Percentiles rank a stretch among this genome's conserved stretches.
phyloP scores from a whole-genome alignment of 1,140 invertebrate genomes.

The Latrodectus geometricus region DNA sequence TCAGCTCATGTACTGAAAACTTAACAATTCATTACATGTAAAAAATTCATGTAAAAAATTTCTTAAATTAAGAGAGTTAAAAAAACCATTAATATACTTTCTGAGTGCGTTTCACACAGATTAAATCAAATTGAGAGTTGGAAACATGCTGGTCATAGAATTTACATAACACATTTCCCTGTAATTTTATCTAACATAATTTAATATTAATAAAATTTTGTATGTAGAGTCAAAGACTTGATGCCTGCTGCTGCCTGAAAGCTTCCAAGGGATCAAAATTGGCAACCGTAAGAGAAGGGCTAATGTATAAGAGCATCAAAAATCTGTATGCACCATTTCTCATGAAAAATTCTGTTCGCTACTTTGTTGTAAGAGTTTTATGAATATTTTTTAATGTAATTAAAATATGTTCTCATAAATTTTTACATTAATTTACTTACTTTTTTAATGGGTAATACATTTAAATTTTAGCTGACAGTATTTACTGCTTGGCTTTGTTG shows the following conservation, averaged over 20 bases:
- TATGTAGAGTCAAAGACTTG: slow-evolving; percentile 75
- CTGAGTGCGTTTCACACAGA: no score
- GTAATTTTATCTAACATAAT: no score
- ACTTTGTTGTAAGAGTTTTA: slow-evolving; percentile 72
- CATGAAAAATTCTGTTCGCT: slow-evolving; percentile 70
- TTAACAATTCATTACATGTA: no score
- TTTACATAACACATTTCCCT: no score
- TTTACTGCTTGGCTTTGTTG: slow-evolving; percentile 69
- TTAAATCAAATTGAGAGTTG: no score
- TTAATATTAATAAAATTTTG: neutral
- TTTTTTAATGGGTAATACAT: slow-evolving; percentile 7
- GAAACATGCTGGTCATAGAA: no score
- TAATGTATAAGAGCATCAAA: slow-evolving; percentile 88
- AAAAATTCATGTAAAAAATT: no score
- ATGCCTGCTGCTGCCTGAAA: slow-evolving; percentile 81
- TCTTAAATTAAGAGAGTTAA: no score
- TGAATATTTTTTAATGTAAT: neutral
- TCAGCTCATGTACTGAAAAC: no score
- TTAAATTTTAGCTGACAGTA: slow-evolving; percentile 57
- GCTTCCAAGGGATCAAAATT: slow-evolving; percentile 68
- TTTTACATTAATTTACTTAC: neutral
- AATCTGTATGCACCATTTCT: slow-evolving; percentile 88
- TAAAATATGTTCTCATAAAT: neutral
- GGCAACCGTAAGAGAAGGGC: slow-evolving; percentile 74
- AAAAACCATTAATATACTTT: no score